Evolutionary conservation across 1,140 invertebrate species (phyloP).

Genomic region (Philotrypesis tridentata): DNA sequence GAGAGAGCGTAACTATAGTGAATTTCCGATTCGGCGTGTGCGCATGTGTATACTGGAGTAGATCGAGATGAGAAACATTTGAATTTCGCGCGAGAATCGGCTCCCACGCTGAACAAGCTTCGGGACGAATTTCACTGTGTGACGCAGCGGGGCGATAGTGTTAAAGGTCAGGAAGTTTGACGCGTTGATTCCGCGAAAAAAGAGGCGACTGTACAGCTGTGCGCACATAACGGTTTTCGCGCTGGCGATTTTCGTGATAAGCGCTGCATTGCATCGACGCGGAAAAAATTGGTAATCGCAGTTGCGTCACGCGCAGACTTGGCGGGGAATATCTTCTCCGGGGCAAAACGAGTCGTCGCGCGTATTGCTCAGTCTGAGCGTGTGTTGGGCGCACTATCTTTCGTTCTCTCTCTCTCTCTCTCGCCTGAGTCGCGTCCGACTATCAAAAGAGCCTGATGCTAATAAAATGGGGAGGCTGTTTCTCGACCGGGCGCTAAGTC

Average conservation of each 20-base stretch:
- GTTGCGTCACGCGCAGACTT: not conserved
- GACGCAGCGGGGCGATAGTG: too few species aligned
- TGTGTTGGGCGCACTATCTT: not conserved
- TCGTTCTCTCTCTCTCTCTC: not conserved
- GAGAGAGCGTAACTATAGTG: constrained; percentile 1
- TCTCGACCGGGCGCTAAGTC: not conserved
- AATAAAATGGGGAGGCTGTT: not conserved
- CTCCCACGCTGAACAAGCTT: constrained; percentile 9
- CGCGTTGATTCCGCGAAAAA: too few species aligned
- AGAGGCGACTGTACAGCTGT: too few species aligned
- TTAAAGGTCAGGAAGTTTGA: not conserved
- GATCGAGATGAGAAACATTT: constrained; percentile 1
- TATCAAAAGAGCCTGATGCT: not conserved
- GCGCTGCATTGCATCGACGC: not conserved
- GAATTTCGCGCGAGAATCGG: constrained; percentile 31
- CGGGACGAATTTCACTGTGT: not conserved
- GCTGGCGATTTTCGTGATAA: not conserved
- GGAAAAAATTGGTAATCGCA: not conserved
- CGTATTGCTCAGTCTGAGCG: too few species aligned
- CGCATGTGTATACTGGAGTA: not conserved
- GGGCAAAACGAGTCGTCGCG: too few species aligned
- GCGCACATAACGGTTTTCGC: too few species aligned
- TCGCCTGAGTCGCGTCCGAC: too few species aligned
- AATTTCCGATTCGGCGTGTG: not conserved
- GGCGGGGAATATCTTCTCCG: too few species aligned